phyloP scores from a whole-genome alignment of 2,888 invertebrate species.

The Endotricha flammealis region DNA sequence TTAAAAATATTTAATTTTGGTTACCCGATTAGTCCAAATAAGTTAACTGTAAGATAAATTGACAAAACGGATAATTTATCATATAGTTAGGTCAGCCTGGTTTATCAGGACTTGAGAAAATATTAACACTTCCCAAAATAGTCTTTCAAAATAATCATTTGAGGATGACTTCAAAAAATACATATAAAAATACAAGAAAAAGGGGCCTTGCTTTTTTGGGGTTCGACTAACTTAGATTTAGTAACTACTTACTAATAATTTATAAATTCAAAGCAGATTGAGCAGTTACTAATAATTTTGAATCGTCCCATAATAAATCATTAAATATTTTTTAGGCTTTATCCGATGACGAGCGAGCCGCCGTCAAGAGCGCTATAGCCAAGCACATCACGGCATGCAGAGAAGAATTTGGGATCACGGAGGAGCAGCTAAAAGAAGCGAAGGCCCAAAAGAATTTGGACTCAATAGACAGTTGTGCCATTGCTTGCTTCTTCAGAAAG shows the following conservation, averaged over 20 bases:
- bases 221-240: neutral
- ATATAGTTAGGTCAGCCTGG: too few species aligned
- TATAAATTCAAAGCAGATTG: neutral
- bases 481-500: conserved; percentile 35
- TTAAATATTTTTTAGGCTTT: conserved; percentile 12
- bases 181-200: too few species aligned
- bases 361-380: conserved; percentile 11
- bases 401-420: conserved; percentile 21
- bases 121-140: too few species aligned
- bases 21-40: too few species aligned
- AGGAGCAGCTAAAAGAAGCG: conserved; percentile 23
- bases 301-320: neutral
- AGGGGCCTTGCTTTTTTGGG: neutral
- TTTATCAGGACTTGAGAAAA: too few species aligned
- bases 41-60: too few species aligned
- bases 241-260: neutral
- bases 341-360: conserved; percentile 12
- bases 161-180: too few species aligned
- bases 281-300: too few species aligned
- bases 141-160: too few species aligned
- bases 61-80: too few species aligned
- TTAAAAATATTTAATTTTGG: too few species aligned
- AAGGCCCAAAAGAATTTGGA: conserved; percentile 22
- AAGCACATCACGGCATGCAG: conserved; percentile 22
- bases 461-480: conserved; percentile 24